Conservation (phyloP, 1,140 invertebrate species). For the Brachionus asplanchnoidis region DNA sequence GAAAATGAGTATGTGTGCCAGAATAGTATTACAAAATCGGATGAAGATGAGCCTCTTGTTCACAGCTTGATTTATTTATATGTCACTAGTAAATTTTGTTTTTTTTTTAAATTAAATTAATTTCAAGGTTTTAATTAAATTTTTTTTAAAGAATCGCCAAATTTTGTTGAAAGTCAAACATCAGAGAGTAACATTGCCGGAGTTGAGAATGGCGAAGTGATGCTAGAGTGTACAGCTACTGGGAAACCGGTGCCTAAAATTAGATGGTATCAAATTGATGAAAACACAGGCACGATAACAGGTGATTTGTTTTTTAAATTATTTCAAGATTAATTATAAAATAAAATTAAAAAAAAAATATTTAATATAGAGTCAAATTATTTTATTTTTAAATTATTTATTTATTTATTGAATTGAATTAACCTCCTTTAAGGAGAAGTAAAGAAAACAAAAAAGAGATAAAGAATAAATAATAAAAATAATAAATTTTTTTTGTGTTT, state of each 20-base stretch:
- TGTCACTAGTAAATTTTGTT: slow-evolving; percentile 8
- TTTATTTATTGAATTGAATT: no score
- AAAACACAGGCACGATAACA: not conserved
- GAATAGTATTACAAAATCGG: slow-evolving; percentile 24
- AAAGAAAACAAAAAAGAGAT: no score
- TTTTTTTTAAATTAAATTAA: not conserved
- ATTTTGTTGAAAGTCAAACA: slow-evolving; percentile 27
- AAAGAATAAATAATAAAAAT: no score
- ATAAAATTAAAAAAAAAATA: no score
- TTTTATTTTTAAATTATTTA: not conserved
- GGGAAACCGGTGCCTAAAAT: slow-evolving; percentile 23
- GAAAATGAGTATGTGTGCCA: slow-evolving; percentile 40
- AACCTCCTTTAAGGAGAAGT: no score
- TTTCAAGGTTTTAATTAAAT: not conserved
- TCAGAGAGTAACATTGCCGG: slow-evolving; percentile 24
- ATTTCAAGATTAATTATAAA: no score
- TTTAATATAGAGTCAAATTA: no score
- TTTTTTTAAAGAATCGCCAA: slow-evolving; percentile 33
- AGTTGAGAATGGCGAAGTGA: slow-evolving; percentile 6
- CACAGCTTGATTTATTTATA: slow-evolving; percentile 34
- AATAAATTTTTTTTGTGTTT: no score
- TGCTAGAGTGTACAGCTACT: not conserved
- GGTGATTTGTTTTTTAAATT: not conserved
- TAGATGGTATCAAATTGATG: slow-evolving; percentile 22
- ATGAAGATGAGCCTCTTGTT: slow-evolving; percentile 11